Evolutionary conservation across 2,888 invertebrate genomes (phyloP).

Genomic region (Macrophya annulata): DNA sequence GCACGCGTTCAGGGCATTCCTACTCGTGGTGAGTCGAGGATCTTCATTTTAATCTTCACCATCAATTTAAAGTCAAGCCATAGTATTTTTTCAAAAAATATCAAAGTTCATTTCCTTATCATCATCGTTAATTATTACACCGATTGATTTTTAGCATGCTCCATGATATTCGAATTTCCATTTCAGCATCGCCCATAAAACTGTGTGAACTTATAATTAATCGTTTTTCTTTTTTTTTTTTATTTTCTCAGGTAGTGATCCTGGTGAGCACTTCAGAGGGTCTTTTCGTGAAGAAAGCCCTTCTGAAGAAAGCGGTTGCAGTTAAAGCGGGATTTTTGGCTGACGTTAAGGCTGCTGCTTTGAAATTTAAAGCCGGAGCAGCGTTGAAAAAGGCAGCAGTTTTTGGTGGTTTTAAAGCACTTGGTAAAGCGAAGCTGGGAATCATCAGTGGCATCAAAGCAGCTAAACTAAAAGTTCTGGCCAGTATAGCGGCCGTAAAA

Average conservation of each 20-base stretch:
- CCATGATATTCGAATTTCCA: neutral
- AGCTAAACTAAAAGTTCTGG: conserved; percentile 56
- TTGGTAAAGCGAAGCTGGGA: conserved; percentile 54
- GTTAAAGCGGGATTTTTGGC: conserved; percentile 54
- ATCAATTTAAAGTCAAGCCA: neutral
- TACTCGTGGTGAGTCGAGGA: conserved; percentile 53
- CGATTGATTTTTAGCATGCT: neutral
- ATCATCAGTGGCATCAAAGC: conserved; percentile 55
- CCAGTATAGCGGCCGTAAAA: conserved; percentile 39
- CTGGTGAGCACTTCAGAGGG: conserved; percentile 50
- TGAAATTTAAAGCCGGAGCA: conserved; percentile 57
- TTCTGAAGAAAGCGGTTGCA: conserved; percentile 38
- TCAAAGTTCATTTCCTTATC: neutral
- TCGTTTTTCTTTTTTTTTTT: no score
- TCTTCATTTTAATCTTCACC: neutral
- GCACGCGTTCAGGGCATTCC: conserved; percentile 53
- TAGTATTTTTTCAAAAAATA: neutral
- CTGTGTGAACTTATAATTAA: neutral
- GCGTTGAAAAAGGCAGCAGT: conserved; percentile 56
- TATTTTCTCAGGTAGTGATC: conserved; percentile 50
- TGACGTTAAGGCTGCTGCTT: conserved; percentile 41
- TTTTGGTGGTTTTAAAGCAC: conserved; percentile 41
- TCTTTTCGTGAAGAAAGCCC: conserved; percentile 47
- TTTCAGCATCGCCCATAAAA: neutral
- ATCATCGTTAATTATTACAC: neutral